Conservation (phyloP, 2,888 invertebrate species). For the Acanthacorydalis orientalis region DNA sequence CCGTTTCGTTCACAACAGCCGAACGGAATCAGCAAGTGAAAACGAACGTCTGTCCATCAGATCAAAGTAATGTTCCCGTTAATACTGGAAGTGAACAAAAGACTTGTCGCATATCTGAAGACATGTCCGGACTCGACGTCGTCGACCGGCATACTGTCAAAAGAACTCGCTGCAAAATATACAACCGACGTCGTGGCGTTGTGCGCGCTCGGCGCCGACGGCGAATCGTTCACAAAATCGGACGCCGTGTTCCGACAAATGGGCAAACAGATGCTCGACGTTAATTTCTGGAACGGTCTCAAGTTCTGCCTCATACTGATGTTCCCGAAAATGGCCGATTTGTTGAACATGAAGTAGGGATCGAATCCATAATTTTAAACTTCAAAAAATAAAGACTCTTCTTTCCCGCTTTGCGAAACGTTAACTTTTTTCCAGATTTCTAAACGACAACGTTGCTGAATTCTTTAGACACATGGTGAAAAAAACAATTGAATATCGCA, state of each 20-base stretch:
- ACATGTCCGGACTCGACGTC: conserved; percentile 14
- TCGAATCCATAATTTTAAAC: too few relatives aligned
- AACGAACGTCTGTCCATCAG: conserved; percentile 10
- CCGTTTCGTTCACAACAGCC: too few relatives aligned
- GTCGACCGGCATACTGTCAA: conserved; percentile 24
- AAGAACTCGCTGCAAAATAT: conserved; percentile 23
- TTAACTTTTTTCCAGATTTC: too few relatives aligned
- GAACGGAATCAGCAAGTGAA: too few relatives aligned
- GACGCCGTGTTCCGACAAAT: conserved; percentile 16
- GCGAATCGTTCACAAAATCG: conserved; percentile 21
- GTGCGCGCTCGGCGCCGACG: conserved; percentile 28
- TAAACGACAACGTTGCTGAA: too few relatives aligned
- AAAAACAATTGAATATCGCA: too few relatives aligned
- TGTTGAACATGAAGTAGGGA: conserved; percentile 3
- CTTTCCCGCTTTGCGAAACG: too few relatives aligned
- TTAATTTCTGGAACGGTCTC: conserved; percentile 10
- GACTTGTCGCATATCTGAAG: conserved; percentile 25
- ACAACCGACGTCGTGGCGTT: conserved; percentile 28
- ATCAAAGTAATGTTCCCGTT: conserved; percentile 31
- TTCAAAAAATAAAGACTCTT: too few relatives aligned
- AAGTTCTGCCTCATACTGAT: conserved; percentile 3
- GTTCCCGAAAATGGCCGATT: conserved; percentile 3
- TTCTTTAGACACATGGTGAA: too few relatives aligned
- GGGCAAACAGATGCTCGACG: conserved; percentile 18
- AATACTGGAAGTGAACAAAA: conserved; percentile 25